Evolutionary conservation across 2,113 vertebrate genomes (phyloP).

Genomic region (human): DNA sequence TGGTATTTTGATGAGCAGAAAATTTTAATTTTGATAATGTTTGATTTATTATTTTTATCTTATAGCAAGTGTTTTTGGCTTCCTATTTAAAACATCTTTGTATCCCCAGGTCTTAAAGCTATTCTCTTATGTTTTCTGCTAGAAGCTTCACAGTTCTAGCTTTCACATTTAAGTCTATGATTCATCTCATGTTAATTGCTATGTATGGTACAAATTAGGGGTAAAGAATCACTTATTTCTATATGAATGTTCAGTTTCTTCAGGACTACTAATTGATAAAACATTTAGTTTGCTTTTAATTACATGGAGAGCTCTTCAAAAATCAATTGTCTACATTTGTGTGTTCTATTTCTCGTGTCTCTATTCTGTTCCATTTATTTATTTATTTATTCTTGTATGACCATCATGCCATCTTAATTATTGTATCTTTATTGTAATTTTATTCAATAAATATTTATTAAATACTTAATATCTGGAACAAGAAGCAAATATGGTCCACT

Average conservation of each 20-base stretch:
- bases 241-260: background rate
- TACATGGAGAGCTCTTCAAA: background rate
- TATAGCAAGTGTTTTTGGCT: background rate
- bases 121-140: background rate
- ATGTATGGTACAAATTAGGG: background rate
- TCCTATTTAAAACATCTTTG: background rate
- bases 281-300: background rate
- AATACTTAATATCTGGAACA: background rate
- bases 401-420: background rate
- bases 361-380: background rate
- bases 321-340: background rate
- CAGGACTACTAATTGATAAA: background rate
- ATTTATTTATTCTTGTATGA: background rate
- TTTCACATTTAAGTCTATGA: background rate
- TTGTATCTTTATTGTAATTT: background rate
- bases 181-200: background rate
- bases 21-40: background rate
- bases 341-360: background rate
- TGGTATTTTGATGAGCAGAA: background rate
- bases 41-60: background rate
- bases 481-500: background rate
- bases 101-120: background rate
- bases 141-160: too few relatives aligned
- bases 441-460: background rate
- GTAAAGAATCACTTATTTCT: background rate